Evolutionary conservation across 2,888 invertebrate species (phyloP), one percentile per base, ranked within the genome.

Genomic region (Chrysomela aeneicollis): DNA sequence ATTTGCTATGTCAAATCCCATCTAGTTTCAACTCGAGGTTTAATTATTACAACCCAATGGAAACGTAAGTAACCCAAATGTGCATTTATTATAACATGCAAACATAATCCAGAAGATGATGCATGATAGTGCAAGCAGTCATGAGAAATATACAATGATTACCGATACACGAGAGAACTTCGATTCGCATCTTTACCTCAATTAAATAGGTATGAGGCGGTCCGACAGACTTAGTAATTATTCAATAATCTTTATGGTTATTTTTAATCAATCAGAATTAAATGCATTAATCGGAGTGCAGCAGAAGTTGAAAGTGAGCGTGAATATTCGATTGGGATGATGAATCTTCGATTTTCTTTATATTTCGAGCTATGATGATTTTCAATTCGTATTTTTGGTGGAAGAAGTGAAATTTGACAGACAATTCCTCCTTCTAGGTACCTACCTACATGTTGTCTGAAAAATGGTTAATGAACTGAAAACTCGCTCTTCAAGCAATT

Each of bases 231-330:
- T 42, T 42, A 42, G 9, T 42, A n/a, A 42, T 42, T 15, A 15
- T 15, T 42, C 42, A 15, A 42, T 42, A 42, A 42, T 42, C 42
- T 15, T 42, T 42, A 42, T 42, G 15, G 42, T 42, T 42, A 42
- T 15, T 15, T 42, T 42, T 42, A 42, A 42, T 42, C 15, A 42
- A 42, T 42, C 4, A 12, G 15, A 4, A 42, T 42, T 42, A 15
- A 35, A 12, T 35, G 35, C 35, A 35, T 6, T 35, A 35, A 35
- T 35, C 9, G 35, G 35, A 35, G 12, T 35, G 35, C 35, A 35
- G 12, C 35, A 35, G 12, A 35, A 35, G 12, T 35, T 35, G 6
- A 35, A 35, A 35, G 35, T 10, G 35, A 35, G 2, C 35, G 26
- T 26, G 26, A 26, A 26, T 26, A 26, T 26, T 5, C 26, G 6